Evolutionary conservation across 2,113 vertebrate species (phyloP), one percentile per base, ranked within the genome.

Genomic region (Chionis minor): DNA sequence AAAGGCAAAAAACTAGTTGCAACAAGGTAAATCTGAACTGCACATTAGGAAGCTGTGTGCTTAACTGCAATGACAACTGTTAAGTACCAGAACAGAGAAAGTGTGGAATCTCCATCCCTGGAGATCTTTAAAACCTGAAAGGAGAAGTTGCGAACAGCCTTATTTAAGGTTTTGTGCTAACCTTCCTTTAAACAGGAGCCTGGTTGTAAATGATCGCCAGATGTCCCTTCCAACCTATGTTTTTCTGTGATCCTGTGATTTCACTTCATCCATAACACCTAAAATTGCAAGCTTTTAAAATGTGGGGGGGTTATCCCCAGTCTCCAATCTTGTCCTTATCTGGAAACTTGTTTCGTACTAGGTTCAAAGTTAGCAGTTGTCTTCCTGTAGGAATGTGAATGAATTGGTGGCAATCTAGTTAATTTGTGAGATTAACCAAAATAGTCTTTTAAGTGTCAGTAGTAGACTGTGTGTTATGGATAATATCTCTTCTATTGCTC

Each of bases 161-260:
- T 59, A 73, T 56, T 66, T 58, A 86, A 72, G 12, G 11, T 62
- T 91, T 71, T 75, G 19, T 42, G 8, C 3, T 42, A 38, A 28
- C 17, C 5, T 72, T 81, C 44, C 5, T 58, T 75, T 18, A 69
- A 67, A 2, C 1, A 0, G n/a, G 9, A 51, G 2, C 8, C n/a
- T 69, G 28, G 7, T 30, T 83, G 15, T 19, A 83, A 89, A 38
- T 13, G 33, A 61, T 15, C 0, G 2, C 7, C 13, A 56, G 33
- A 66, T 2, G 1, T 67, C 82, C 13, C 70, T 90, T 90, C 13
- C 33, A 86, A 18, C 1, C 0, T 28, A 49, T 0, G 1, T 74
- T 58, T 40, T 33, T 6, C 5, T 77, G 21, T 67, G 28, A 56
- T 62, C 40, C 9, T 79, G 14, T 45, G 22, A 65, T 66, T 52